Percentiles rank a stretch among this genome's conserved stretches.
phyloP scores from a whole-genome alignment of 2,797 vertebrate species.

The Sphaeramia orbicularis region DNA sequence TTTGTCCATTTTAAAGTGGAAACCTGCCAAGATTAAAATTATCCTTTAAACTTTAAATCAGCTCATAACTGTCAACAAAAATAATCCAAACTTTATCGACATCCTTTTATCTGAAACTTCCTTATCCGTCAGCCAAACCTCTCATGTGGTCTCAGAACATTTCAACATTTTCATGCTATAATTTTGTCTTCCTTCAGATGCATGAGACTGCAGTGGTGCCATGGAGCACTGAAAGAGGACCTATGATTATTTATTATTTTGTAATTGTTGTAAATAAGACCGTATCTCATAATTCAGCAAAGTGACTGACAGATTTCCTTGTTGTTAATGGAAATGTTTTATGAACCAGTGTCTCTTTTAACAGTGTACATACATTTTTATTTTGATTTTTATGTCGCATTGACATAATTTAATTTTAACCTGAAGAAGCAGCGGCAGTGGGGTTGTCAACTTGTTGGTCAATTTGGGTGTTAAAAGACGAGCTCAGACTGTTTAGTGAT shows the following conservation, averaged over 20 bases:
- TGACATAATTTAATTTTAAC: slow-evolving; percentile 18
- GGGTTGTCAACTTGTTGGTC: not conserved
- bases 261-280: slow-evolving; percentile 66
- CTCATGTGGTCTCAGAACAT: not conserved
- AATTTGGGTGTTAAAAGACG: not conserved
- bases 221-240: slow-evolving; percentile 20
- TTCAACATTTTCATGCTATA: slow-evolving; percentile 16
- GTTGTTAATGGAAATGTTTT: slow-evolving; percentile 51
- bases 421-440: not conserved
- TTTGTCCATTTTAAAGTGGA: slow-evolving; percentile 3
- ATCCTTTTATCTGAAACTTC: not conserved
- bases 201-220: slow-evolving; percentile 15
- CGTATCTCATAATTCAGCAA: slow-evolving; percentile 15
- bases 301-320: slow-evolving; percentile 17
- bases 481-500: not conserved
- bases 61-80: slow-evolving; percentile 4
- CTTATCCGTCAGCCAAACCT: slow-evolving; percentile 9
- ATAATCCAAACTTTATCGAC: slow-evolving; percentile 3
- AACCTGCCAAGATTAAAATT: slow-evolving; percentile 22
- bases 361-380: slow-evolving; percentile 53
- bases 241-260: slow-evolving; percentile 50
- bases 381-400: slow-evolving; percentile 30
- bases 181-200: slow-evolving; percentile 11
- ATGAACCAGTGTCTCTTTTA: slow-evolving; percentile 54
- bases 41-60: slow-evolving; percentile 7